Evolutionary conservation across 2,888 invertebrate species (phyloP), one percentile per base, ranked within the genome.

Genomic region (Caenorhabditis sp.): DNA sequence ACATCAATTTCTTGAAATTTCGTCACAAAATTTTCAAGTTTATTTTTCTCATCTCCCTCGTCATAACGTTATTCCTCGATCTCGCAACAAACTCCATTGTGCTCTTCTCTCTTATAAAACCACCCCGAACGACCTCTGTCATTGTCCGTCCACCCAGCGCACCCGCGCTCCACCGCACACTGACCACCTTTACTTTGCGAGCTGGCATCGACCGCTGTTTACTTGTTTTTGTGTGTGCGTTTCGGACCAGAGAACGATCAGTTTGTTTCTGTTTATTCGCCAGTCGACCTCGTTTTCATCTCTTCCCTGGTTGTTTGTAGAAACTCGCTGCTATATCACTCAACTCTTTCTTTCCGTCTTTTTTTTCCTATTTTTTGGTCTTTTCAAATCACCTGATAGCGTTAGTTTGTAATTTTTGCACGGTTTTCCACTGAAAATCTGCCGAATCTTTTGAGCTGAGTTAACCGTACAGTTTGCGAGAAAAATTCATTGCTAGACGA

Each of bases 171-270:
- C 24, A 63, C 19, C n/a, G 73, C 63, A 47, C 66, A 47, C 38
- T 0, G 44, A 44, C 10, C 12, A 54, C 24, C 54, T 24, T 12
- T 49, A 3, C 44, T 12, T 22, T 4, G 24, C 2, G 35, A 22
- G n/a, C n/a, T n/a, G n/a, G n/a, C n/a, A n/a, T n/a, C n/a, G 54
- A 54, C n/a, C 44, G 47, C 12, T 58, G 75, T 75, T 75, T 54
- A 44, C 56, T 35, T 72, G 58, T 59, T 58, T 58, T 28, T 56
- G 70, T 64, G 44, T 64, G 70, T 64, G 14, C n/a, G 47, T 16
- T n/a, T n/a, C 31, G 4, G 41, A n/a, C 22, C 64, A 76, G 6
- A 76, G 68, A 76, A 76, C 75, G 51, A 56, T 8, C 75, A 68
- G 58, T 61, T 59, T 66, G 66, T 47, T 64, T 56, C 59, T 47